Percentiles rank a stretch among this genome's conserved stretches.
These are phyloP conservation scores for Pseudorhiza aurosa DNA, from an alignment of 30 jellyfish, hydroid and myxozoan species.

Conservation along the genomic window DNA sequence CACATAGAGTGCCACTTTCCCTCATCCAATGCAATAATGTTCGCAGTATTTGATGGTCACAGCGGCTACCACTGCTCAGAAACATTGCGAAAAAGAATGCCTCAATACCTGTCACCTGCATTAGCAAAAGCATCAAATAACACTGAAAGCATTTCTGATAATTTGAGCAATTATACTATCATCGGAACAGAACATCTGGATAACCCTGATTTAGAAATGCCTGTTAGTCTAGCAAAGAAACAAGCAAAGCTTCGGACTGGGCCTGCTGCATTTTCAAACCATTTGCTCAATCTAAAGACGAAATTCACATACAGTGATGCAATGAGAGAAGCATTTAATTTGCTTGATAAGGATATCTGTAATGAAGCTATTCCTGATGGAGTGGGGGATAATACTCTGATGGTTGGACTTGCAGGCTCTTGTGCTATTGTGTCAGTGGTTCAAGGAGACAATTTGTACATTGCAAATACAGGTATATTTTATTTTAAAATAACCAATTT, in stretches of 20 bases:
- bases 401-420: slow-evolving; percentile 95
- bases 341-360: slow-evolving; percentile 89
- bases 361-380: slow-evolving; percentile 95
- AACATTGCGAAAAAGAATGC: slow-evolving; percentile 72
- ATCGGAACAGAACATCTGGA: slow-evolving; percentile 64
- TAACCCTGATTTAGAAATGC: slow-evolving; percentile 45
- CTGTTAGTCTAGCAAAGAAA: slow-evolving; percentile 64
- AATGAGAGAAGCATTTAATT: slow-evolving; percentile 51
- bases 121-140: slow-evolving; percentile 5
- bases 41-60: slow-evolving; percentile 97
- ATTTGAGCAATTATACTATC: background rate
- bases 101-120: slow-evolving; percentile 77
- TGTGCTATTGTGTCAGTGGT: slow-evolving; percentile 93
- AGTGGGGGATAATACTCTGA: slow-evolving; percentile 75
- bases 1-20: slow-evolving; percentile 85
- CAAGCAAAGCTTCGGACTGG: slow-evolving; percentile 81
- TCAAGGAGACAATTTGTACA: slow-evolving; percentile 67
- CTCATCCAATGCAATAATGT: slow-evolving; percentile 48
- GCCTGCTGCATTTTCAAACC: slow-evolving; percentile 23
- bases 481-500: too few relatives aligned
- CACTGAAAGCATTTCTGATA: background rate
- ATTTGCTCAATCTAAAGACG: background rate
- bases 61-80: slow-evolving; percentile 99
- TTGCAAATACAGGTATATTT: slow-evolving; percentile 89
- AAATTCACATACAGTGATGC: slow-evolving; percentile 37